Conservation (phyloP, 2,797 vertebrate species). For the Tachyglossus aculeatus region DNA sequence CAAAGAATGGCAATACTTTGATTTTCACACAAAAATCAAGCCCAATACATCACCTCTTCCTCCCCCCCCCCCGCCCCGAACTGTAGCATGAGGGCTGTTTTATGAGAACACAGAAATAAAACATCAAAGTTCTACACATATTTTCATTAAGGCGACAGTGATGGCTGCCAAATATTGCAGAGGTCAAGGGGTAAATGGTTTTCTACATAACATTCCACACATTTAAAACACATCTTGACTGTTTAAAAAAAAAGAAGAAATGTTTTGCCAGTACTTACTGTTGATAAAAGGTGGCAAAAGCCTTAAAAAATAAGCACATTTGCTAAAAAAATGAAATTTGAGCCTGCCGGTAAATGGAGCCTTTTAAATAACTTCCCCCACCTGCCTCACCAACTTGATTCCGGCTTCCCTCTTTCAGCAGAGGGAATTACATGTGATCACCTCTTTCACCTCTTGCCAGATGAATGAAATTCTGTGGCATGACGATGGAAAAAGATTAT, state of each 20-base stretch:
- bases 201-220: conserved; percentile 8
- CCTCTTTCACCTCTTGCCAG: background rate
- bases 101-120: conserved; percentile 31
- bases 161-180: conserved; percentile 28
- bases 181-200: conserved; percentile 20
- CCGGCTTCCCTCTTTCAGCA: background rate
- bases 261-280: background rate
- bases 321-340: background rate
- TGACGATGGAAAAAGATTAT: background rate
- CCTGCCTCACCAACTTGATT: background rate
- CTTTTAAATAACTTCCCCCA: background rate
- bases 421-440: background rate
- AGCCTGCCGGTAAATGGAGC: background rate
- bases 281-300: background rate
- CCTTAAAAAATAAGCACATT: conserved; percentile 22
- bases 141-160: conserved; percentile 19
- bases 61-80: too few relatives aligned
- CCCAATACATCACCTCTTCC: background rate
- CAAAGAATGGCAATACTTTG: conserved; percentile 67
- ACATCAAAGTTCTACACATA: conserved; percentile 27
- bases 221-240: background rate
- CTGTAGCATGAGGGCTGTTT: conserved; percentile 21
- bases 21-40: conserved; percentile 39
- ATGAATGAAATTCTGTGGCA: background rate
- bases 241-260: background rate